Base-by-base conservation (phyloP, 2,797 vertebrate species). In the Poliocrania exsul region DNA sequence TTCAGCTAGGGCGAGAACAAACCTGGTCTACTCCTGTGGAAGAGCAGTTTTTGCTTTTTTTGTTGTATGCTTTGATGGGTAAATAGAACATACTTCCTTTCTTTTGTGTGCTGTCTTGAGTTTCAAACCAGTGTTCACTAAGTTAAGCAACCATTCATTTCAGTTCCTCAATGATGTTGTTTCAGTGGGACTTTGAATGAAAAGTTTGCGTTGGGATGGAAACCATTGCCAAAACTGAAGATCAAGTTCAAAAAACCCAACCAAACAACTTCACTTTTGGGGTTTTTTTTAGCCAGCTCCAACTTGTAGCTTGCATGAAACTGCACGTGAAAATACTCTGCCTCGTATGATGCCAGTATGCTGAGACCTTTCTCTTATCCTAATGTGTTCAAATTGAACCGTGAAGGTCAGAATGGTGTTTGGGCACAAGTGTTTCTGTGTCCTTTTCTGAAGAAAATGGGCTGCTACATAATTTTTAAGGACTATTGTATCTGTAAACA, bases 21-120 rank as follows among this genome's bases (percentile, higher is more conserved):
- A 17, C 10, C 9, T 1, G 2, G 0, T 62, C 61, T 81, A 60
- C 11, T 81, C 10, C 31, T 0, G 0, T 71, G 37, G 25, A 87
- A 74, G 54, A 81, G 66, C 3, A 40, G 5, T 29, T 64, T 61
- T 70, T 47, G 21, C 7, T 35, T 46, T 58, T 42, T 77, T 79
- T 54, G 5, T 57, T 74, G 16, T 57, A 25, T 53, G 38, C 57
- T 82, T 81, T 74, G 47, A 29, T 65, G 26, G 33, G 1, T 51
- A 18, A 81, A 38, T 62, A 57, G 58, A 75, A 75, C 23, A 37
- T 56, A 28, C 5, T 64, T 60, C 19, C 33, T 50, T 90, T 44
- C 4, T 62, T 90, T 47, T 74, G 24, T 31, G 9, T 77, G 24
- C 8, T 60, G 25, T 7, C 57, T 85, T 58, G 35, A 60, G 7